Conservation (phyloP, 2,888 invertebrate species). For the Meta bourneti region DNA sequence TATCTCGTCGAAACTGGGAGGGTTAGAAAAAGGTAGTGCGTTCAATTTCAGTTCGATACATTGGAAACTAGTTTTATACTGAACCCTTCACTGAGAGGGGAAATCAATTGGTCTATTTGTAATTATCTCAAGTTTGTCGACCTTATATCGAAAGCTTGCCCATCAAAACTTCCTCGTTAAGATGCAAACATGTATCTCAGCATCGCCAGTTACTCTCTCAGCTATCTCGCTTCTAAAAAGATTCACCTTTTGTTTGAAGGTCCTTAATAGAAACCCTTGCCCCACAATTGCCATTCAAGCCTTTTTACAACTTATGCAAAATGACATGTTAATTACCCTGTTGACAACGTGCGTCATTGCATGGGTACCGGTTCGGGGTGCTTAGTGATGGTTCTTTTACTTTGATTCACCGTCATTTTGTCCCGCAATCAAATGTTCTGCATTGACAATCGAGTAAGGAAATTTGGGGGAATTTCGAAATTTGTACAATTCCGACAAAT, state of each 20-base stretch:
- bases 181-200: not conserved
- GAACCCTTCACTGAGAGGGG: too few species aligned
- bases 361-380: not conserved
- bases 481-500: not conserved
- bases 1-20: too few species aligned
- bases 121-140: too few species aligned
- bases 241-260: too few species aligned
- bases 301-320: slow-evolving; percentile 19
- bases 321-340: slow-evolving; percentile 29
- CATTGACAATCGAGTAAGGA: not conserved
- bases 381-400: not conserved
- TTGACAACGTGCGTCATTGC: slow-evolving; percentile 2
- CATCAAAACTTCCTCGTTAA: not conserved
- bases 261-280: not conserved
- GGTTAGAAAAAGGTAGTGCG: too few species aligned
- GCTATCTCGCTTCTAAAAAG: too few species aligned
- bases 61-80: too few species aligned
- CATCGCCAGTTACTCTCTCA: not conserved
- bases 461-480: not conserved
- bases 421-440: not conserved
- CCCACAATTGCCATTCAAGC: not conserved
- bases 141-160: not conserved
- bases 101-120: too few species aligned
- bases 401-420: not conserved
- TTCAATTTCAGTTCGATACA: too few species aligned